A percentile compares a stretch with the other conserved stretches of the same genome.
These are phyloP conservation scores for Tragelaphus buxtoni DNA, from an alignment of 2,113 vertebrate genomes.

Conservation along the genomic window DNA sequence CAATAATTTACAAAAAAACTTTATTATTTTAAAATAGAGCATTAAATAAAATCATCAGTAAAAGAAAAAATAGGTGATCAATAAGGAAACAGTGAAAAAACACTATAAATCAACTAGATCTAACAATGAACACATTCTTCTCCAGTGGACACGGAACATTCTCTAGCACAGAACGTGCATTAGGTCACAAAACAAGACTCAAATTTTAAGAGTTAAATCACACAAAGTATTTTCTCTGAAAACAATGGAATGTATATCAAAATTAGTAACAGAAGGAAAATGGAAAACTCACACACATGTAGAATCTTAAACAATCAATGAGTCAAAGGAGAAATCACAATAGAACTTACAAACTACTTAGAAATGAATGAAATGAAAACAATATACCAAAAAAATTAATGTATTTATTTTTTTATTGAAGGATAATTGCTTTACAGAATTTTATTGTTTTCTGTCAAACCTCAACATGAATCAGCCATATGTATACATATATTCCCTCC, in stretches of 20 bases:
- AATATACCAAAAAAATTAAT: no score
- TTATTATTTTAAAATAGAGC: conserved; percentile 63
- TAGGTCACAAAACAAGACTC: background rate
- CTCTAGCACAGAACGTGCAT: background rate
- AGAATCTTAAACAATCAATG: no score
- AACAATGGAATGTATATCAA: background rate
- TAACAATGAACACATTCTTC: background rate
- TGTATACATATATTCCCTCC: no score
- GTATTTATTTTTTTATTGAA: no score
- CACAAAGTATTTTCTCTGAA: background rate
- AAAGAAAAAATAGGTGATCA: conserved; percentile 48
- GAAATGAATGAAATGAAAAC: no score
- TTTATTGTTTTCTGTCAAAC: no score
- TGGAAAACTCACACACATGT: no score
- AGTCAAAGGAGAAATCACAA: no score
- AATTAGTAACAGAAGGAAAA: background rate
- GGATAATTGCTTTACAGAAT: no score
- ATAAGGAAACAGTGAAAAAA: background rate
- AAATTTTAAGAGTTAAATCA: background rate
- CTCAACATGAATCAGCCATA: no score
- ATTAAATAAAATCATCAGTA: conserved; percentile 68
- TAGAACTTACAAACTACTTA: no score
- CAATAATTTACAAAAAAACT: background rate
- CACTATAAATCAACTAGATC: background rate
- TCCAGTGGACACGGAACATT: background rate